These are phyloP conservation scores for Leptarthrus brevirostris DNA, from an alignment of 2,888 invertebrate genomes.

Conservation along the genomic window DNA sequence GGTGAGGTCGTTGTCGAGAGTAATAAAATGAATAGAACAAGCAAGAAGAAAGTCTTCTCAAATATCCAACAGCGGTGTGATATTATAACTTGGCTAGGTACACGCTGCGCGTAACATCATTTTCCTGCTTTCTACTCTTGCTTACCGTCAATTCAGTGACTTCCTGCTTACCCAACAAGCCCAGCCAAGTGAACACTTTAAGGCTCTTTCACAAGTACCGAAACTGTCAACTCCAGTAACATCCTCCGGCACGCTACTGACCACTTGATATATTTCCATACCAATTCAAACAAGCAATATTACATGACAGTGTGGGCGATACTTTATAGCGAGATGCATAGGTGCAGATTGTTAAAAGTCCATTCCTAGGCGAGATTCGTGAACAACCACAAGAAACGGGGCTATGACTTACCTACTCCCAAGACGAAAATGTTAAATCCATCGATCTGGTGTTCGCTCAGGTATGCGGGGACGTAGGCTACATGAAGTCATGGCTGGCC, in stretches of 20 bases:
- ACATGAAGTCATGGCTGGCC: slow-evolving; percentile 25
- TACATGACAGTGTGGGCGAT: slow-evolving; percentile 57
- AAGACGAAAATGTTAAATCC: slow-evolving; percentile 31
- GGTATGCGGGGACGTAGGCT: slow-evolving; percentile 36
- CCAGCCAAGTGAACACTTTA: background rate
- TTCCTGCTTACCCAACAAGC: slow-evolving; percentile 27
- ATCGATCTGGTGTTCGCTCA: slow-evolving; percentile 6
- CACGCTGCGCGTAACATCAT: background rate
- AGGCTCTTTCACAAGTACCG: slow-evolving; percentile 35
- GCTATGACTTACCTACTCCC: background rate
- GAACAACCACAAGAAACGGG: background rate
- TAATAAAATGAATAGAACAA: too few species aligned
- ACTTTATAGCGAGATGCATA: slow-evolving; percentile 54
- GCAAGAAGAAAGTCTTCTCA: too few species aligned
- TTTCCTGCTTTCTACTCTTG: slow-evolving; percentile 23
- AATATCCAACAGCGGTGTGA: background rate
- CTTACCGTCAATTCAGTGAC: slow-evolving; percentile 27
- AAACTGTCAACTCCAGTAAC: slow-evolving; percentile 49
- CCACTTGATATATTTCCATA: slow-evolving; percentile 57
- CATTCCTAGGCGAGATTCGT: slow-evolving; percentile 29
- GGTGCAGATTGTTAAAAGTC: slow-evolving; percentile 28
- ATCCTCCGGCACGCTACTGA: slow-evolving; percentile 57
- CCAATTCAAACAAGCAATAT: slow-evolving; percentile 56
- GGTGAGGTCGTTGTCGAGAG: background rate
- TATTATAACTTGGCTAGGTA: slow-evolving; percentile 11